Base-by-base conservation (phyloP, 2,797 vertebrate species). In the Rhynchonycteris naso region DNA sequence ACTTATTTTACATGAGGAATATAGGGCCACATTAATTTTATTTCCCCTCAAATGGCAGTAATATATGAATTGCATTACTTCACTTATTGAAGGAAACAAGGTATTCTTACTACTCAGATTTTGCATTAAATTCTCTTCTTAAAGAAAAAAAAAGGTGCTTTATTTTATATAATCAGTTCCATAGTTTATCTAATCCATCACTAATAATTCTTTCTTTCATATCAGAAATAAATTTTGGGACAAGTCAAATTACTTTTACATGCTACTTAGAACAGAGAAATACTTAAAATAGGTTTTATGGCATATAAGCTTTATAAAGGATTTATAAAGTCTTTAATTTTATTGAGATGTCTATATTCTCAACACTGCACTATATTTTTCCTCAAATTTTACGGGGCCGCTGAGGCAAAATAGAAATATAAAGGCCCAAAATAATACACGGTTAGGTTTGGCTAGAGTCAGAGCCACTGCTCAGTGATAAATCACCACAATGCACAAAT, bases 391-490 rank as follows among this genome's bases (percentile, higher is more conserved):
- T 75, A 74, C 21, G 82, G 35, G 69, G 61, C 24, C 82, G 18
- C 59, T 80, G 4, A 93, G 35, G n/a, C 19, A 95, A 96, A 96
- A 86, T 66, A 38, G 52, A 30, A 58, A 52, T 56, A 50, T 75
- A 92, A 92, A 93, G 52, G 9, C 8, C 56, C 7, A 83, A 58
- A 56, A 81, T 81, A 87, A 92, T 75, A 52, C 1, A 35, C 18
- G 35, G 19, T 84, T 86, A 83, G 35, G 93, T 93, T 90, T 72
- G 93, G 68, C 69, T 83, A 86, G 1, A 86, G 8, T 84, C 80
- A 92, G 35, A 94, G n/a, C n/a, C n/a, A 95, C 74, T 88, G 93
- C 78, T 90, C 26, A 54, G 14, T 71, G 33, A 88, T 92, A 95
- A 97, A 93, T 85, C 43, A 75, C 24, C 58, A 79, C 43, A 22